Evolutionary conservation across 2,113 vertebrate genomes (phyloP), one percentile per base, ranked within the genome.

Genomic region (Colius striatus): DNA sequence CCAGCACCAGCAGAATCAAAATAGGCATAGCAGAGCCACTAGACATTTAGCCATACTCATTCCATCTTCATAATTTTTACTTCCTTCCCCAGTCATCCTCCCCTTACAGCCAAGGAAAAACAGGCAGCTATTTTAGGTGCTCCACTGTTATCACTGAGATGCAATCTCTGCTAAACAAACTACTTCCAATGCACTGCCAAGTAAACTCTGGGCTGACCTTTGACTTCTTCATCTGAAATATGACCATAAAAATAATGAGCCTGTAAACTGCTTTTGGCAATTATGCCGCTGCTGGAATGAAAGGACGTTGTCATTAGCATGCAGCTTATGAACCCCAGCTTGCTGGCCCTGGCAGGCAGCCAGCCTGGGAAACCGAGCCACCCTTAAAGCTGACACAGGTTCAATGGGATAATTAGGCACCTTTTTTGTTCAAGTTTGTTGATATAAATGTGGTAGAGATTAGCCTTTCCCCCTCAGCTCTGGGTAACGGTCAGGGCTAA

Each of bases 391-490:
- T 98, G 98, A 98, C 97, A 96, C 91, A 95, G 98, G 97, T 98
- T 98, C 98, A 97, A 97, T 97, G 98, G 99, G 98, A 99, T 99
- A 99, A 99, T 99, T 99, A 99, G 98, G 98, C 98, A 98, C 98
- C 98, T 98, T 98, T 98, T 99, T 98, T 98, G 98, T 98, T 98
- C 87, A 88, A 97, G 98, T 98, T 98, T 99, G 99, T 99, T 99
- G 99, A 99, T 99, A 98, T 98, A 99, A 99, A 99, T 99, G 98
- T 98, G 98, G 98, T 98, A 94, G 93, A 96, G 98, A 98, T 99
- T 98, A 99, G 98, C 98, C 98, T 98, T 98, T 96, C 97, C 97
- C 97, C 98, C 97, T 97, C 94, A 95, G 96, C 96, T 96, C 94
- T 97, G 98, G 98, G 98, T 98, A 99, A 99, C 98, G 98, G 98